Evolutionary conservation across 1,140 invertebrate species (phyloP).

Genomic region (Ladona fulva): DNA sequence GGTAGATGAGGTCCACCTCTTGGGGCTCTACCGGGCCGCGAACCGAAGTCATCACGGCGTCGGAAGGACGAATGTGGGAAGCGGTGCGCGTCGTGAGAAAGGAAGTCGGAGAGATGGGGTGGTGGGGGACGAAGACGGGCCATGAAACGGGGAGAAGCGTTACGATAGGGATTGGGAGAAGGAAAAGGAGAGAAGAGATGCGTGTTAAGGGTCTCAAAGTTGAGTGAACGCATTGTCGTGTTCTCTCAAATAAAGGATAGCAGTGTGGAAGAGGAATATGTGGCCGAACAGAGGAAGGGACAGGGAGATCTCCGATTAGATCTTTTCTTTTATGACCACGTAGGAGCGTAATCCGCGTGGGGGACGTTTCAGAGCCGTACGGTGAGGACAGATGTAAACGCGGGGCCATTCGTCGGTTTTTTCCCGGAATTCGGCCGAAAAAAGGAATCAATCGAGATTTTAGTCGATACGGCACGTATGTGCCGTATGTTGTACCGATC

Average conservation of each 20-base stretch:
- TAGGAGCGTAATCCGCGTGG: no score
- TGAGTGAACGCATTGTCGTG: neutral
- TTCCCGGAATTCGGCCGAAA: no score
- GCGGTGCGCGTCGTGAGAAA: neutral
- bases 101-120: neutral
- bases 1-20: constrained; percentile 83
- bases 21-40: constrained; percentile 29
- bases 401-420: no score
- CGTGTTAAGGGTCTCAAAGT: neutral
- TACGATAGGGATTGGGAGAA: neutral
- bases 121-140: neutral
- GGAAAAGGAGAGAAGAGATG: neutral
- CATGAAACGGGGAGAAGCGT: neutral
- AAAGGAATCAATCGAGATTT: no score
- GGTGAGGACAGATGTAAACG: no score
- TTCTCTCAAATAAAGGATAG: neutral
- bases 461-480: no score
- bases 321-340: no score
- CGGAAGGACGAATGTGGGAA: neutral
- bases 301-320: neutral
- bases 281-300: neutral
- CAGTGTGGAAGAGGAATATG: neutral
- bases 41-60: neutral
- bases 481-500: no score
- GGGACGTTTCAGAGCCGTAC: no score